These are phyloP conservation scores for Phoenicopterus ruber DNA, from an alignment of 2,113 vertebrate genomes.

Conservation along the genomic window DNA sequence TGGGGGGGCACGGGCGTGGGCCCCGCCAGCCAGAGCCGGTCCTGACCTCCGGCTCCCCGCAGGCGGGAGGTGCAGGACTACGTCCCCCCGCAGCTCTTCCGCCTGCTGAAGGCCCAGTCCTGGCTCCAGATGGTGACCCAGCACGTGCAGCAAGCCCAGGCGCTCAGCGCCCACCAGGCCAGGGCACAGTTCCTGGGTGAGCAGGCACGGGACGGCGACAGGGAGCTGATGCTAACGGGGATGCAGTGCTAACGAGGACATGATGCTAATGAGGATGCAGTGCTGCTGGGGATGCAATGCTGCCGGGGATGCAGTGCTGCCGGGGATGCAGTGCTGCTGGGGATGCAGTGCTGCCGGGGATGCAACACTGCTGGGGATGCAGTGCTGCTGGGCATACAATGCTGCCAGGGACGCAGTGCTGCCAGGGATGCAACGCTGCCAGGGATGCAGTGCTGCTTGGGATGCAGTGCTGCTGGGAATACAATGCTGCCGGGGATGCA, in stretches of 20 bases:
- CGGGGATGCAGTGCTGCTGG: not conserved
- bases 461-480: no score
- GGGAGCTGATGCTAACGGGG: not conserved
- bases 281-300: not conserved
- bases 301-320: not conserved
- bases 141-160: slow-evolving; percentile 87
- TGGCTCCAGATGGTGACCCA: slow-evolving; percentile 88
- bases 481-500: no score
- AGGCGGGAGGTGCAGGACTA: slow-evolving; percentile 90
- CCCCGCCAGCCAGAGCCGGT: rapidly evolving
- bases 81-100: slow-evolving; percentile 83
- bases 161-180: slow-evolving; percentile 90
- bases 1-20: rapidly evolving
- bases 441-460: not conserved
- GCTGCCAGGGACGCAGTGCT: not conserved
- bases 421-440: not conserved
- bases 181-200: slow-evolving; percentile 94
- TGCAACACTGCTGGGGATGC: not conserved
- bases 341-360: not conserved
- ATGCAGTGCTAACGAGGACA: not conserved
- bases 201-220: rapidly evolving
- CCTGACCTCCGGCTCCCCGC: not conserved
- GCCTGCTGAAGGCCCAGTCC: slow-evolving; percentile 74
- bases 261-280: not conserved
- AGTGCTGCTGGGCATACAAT: no score